Evolutionary conservation across 2,797 vertebrate species (phyloP).

Genomic region (Perdix hodgsoniae): DNA sequence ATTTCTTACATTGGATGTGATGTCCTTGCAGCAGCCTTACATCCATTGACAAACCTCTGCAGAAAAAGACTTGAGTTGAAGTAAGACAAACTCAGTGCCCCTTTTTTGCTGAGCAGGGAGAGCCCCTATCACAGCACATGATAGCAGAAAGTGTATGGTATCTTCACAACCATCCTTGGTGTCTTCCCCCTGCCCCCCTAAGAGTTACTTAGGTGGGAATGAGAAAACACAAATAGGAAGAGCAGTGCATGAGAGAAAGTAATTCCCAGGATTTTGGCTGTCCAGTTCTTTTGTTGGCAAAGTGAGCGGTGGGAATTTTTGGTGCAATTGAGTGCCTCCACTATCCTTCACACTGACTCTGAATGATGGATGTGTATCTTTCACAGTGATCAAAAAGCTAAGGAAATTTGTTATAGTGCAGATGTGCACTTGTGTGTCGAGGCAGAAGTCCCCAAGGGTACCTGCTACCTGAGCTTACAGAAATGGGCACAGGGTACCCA

Average conservation of each 20-base stretch:
- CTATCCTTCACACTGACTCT: neutral
- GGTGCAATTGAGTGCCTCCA: neutral
- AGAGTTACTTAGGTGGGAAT: neutral
- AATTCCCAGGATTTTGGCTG: neutral
- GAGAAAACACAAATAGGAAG: neutral
- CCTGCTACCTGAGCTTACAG: neutral
- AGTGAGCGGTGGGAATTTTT: neutral
- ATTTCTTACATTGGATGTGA: rapidly evolving
- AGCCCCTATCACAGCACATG: rapidly evolving
- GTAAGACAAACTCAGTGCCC: neutral
- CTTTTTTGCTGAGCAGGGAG: neutral
- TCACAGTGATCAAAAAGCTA: neutral
- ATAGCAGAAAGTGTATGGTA: neutral
- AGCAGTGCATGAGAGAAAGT: neutral
- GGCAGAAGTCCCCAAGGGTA: neutral
- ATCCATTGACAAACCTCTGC: neutral
- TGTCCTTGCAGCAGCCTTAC: neutral
- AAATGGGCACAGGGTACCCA: neutral
- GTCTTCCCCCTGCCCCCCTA: neutral
- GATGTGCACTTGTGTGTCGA: neutral
- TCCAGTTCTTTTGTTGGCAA: neutral
- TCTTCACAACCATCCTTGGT: neutral
- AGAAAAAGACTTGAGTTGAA: neutral
- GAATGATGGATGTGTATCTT: neutral
- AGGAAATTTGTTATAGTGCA: neutral